phyloP scores from a whole-genome alignment of 2,888 invertebrate species.

The Therioaphis trifolii region DNA sequence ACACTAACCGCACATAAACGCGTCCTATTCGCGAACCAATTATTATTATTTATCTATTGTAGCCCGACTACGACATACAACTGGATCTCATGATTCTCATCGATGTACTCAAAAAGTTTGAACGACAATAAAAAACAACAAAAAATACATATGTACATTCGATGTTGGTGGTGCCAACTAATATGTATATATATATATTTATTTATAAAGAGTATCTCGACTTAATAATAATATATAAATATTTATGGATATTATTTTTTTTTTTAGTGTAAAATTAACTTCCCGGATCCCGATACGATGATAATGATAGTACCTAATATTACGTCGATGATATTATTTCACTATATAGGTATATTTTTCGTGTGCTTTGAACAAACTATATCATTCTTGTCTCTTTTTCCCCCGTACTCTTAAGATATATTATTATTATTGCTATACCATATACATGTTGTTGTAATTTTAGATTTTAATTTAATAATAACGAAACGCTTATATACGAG shows the following conservation, averaged over 20 bases:
- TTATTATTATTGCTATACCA: too few species aligned
- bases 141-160: too few species aligned
- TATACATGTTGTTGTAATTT: constrained; percentile 21
- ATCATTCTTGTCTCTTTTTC: background rate
- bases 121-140: too few species aligned
- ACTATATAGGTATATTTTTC: background rate
- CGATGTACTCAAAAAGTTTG: too few species aligned
- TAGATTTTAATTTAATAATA: constrained; percentile 29
- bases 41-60: too few species aligned
- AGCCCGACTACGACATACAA: too few species aligned
- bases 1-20: too few species aligned
- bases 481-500: constrained; percentile 28
- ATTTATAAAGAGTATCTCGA: too few species aligned
- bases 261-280: background rate
- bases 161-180: too few species aligned
- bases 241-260: background rate
- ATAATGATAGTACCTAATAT: background rate
- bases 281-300: background rate
- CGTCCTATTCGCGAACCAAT: too few species aligned
- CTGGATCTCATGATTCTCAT: too few species aligned
- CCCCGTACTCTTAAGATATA: constrained; percentile 11
- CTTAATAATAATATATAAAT: background rate
- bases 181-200: too few species aligned
- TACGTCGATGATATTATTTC: background rate
- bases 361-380: background rate